A percentile compares a stretch with the other conserved stretches of the same genome.
These are phyloP conservation scores for Drosophila melanica DNA, from an alignment of 1,140 invertebrate species.

Conservation along the genomic window DNA sequence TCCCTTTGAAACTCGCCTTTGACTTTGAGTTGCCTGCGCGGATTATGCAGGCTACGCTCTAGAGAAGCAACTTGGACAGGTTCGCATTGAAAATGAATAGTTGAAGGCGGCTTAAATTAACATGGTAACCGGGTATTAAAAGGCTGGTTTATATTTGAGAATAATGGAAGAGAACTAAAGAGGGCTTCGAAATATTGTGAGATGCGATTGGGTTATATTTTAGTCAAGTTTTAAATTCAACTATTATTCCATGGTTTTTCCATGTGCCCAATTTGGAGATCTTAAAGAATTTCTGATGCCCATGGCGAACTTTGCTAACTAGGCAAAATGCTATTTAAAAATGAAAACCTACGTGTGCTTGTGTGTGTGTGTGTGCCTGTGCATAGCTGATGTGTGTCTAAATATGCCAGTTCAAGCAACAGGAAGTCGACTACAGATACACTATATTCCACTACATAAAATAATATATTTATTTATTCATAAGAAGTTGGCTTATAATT, in stretches of 20 bases:
- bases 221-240: not conserved
- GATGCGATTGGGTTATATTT: not conserved
- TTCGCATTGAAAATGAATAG: conserved; percentile 6
- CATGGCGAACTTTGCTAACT: conserved; percentile 36
- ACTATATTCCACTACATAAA: too few relatives aligned
- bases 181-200: not conserved
- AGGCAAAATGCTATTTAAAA: conserved; percentile 28
- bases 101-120: conserved; percentile 36
- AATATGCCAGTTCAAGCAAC: too few relatives aligned
- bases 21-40: conserved; percentile 16
- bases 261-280: conserved; percentile 4
- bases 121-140: not conserved
- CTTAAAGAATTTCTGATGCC: conserved; percentile 28
- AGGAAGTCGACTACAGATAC: too few relatives aligned
- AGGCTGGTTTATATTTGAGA: not conserved
- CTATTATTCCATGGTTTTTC: not conserved
- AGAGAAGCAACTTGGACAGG: conserved; percentile 13
- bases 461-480: too few relatives aligned
- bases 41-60: conserved; percentile 19
- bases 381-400: not conserved
- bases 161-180: not conserved
- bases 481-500: too few relatives aligned
- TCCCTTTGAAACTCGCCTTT: conserved; percentile 11
- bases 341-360: conserved; percentile 22
- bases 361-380: conserved; percentile 6